These are phyloP conservation scores for Ernsta delagoae DNA, from an alignment of 2,888 invertebrate genomes.

Conservation along the genomic window DNA sequence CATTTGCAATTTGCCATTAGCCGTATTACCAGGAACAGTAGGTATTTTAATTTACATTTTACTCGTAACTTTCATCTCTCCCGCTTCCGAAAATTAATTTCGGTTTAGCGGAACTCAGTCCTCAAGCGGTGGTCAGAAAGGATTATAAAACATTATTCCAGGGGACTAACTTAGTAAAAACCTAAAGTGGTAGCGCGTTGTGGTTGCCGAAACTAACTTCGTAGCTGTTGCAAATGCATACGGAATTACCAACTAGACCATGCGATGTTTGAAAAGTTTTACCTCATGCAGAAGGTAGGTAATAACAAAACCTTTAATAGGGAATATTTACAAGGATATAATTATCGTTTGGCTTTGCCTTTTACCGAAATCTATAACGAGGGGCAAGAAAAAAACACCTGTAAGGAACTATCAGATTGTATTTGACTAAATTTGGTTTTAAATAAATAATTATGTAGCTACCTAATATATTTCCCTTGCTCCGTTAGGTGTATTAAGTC, in stretches of 20 bases:
- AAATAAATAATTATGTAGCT: too few species aligned
- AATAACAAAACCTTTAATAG: too few species aligned
- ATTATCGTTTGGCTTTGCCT: too few species aligned
- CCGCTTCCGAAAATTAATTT: constrained; percentile 16
- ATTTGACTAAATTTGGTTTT: too few species aligned
- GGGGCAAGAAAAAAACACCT: too few species aligned
- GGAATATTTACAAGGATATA: too few species aligned
- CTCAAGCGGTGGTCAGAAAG: neutral
- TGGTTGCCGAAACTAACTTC: constrained; percentile 13
- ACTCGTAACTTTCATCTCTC: constrained; percentile 16
- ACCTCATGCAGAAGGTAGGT: neutral
- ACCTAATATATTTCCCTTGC: too few species aligned
- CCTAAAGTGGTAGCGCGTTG: constrained; percentile 7
- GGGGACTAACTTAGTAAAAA: constrained; percentile 16
- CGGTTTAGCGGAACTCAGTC: constrained; percentile 19
- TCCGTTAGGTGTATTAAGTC: too few species aligned
- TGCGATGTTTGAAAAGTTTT: constrained; percentile 4
- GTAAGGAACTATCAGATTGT: too few species aligned
- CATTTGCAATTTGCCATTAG: too few species aligned
- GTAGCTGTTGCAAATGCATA: constrained; percentile 10
- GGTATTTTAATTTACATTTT: constrained; percentile 3
- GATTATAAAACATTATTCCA: constrained; percentile 17
- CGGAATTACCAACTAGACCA: neutral
- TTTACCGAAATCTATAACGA: too few species aligned
- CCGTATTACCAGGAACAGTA: neutral